Base-by-base conservation (phyloP, 2,113 vertebrate species). In the Scomber japonicus region DNA sequence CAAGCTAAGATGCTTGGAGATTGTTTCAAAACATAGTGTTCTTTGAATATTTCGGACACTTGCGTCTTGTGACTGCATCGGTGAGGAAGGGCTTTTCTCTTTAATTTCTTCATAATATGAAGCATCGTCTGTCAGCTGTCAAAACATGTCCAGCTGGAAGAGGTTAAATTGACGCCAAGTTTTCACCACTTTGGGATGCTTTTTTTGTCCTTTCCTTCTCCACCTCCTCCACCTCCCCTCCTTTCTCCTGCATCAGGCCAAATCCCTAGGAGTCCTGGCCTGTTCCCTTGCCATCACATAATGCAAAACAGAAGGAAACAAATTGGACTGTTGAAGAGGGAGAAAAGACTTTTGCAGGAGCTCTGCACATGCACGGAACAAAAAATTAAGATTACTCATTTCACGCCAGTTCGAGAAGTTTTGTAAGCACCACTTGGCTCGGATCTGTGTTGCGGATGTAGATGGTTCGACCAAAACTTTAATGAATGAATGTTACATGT, bases 81-180 rank as follows among this genome's bases (percentile, higher is more conserved):
- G 44, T 48, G 81, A 71, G 75, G 56, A 84, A 80, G 49, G 74
- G 51, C 53, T 80, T 77, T 71, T 75, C 82, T 83, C 83, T 93
- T 85, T 88, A 82, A 88, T 90, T 88, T 91, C 72, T 88, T 92
- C 82, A 89, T 87, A 89, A 89, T 83, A 84, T 82, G 71, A 90
- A 85, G 89, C 78, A 85, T 90, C 53, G 48, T 83, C 71, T 12
- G 59, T 94, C 92, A 94, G 92, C 93, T 94, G 94, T 94, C 90
- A 91, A 93, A 94, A 94, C 93, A 94, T 64, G 53, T 83, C 72
- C 88, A 93, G 87, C 88, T 92, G 91, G 82, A 91, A 71, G 83
- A 84, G 40, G 59, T 90, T 85, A 89, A 89, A 93, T 80, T 78
- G 83, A 87, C 75, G 83, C 85, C 91, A 92, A 90, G 78, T 94